Conservation (phyloP, 1,140 invertebrate genomes). For the Triops longicaudatus region DNA sequence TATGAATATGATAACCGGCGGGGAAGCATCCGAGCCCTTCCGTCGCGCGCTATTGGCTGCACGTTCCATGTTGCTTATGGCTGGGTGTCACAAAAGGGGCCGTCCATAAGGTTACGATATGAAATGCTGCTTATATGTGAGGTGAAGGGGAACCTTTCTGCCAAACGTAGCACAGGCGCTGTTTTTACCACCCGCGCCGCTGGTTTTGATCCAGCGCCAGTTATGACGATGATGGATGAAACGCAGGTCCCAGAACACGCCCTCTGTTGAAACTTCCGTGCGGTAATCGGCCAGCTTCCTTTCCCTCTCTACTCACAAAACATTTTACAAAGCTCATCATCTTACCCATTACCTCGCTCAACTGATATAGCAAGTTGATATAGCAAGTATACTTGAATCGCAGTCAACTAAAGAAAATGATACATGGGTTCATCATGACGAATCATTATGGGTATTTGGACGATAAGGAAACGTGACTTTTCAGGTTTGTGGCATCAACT, state of each 20-base stretch:
- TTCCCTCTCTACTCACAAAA: background rate
- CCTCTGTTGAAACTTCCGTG: background rate
- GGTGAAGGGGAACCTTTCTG: background rate
- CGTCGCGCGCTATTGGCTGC: background rate
- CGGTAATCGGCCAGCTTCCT: background rate
- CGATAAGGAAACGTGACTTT: no score
- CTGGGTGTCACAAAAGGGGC: background rate
- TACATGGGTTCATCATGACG: no score
- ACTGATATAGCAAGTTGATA: no score
- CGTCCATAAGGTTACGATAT: background rate
- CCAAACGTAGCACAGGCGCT: background rate
- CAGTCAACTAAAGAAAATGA: no score
- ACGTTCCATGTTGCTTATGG: conserved; percentile 14
- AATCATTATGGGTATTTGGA: no score
- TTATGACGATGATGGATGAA: conserved; percentile 12
- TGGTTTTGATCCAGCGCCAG: background rate
- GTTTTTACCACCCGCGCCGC: background rate
- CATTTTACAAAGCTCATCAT: background rate
- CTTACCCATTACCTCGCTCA: no score
- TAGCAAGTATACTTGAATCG: no score
- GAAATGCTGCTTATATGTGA: background rate
- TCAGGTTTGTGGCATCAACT: no score
- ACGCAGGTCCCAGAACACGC: background rate
- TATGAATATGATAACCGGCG: conserved; percentile 2
- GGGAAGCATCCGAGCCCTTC: background rate